Percentiles rank a stretch among this genome's conserved stretches.
These are phyloP conservation scores for Poecilus cupreus DNA, from an alignment of 2,888 invertebrate genomes.

Conservation along the genomic window DNA sequence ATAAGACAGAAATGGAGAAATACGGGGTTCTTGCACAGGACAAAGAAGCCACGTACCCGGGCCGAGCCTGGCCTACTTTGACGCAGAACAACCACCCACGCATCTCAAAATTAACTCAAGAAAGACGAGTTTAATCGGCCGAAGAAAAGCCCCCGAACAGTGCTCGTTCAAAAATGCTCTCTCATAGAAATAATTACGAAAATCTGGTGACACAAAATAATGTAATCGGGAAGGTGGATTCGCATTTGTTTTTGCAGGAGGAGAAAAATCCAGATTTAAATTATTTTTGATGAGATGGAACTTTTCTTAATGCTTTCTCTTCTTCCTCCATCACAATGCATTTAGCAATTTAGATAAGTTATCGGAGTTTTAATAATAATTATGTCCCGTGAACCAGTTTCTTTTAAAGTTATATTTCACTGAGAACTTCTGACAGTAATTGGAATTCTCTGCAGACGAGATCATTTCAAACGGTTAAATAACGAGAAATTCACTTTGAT, in stretches of 20 bases:
- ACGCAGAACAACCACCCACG: background rate
- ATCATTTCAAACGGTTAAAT: constrained; percentile 11
- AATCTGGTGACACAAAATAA: background rate
- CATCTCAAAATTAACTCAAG: background rate
- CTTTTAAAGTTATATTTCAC: background rate
- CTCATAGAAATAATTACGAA: constrained; percentile 2
- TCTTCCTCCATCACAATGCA: background rate
- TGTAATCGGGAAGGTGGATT: background rate
- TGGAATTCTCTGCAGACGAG: background rate
- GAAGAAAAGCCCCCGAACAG: too few species aligned
- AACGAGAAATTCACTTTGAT: background rate
- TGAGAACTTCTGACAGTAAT: constrained; percentile 27
- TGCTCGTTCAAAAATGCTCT: background rate
- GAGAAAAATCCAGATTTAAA: background rate
- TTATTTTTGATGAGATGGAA: constrained; percentile 32
- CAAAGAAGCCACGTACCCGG: too few species aligned
- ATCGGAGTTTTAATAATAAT: constrained; percentile 32
- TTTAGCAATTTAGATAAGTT: constrained; percentile 37
- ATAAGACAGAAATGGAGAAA: too few species aligned
- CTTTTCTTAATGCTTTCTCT: constrained; percentile 6
- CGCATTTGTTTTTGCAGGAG: background rate
- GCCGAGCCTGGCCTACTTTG: background rate
- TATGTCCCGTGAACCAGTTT: background rate
- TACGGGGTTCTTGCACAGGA: too few species aligned
- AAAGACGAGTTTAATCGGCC: background rate